Evolutionary conservation across 2,888 invertebrate genomes (phyloP).

Genomic region (Scotopteryx bipunctaria): DNA sequence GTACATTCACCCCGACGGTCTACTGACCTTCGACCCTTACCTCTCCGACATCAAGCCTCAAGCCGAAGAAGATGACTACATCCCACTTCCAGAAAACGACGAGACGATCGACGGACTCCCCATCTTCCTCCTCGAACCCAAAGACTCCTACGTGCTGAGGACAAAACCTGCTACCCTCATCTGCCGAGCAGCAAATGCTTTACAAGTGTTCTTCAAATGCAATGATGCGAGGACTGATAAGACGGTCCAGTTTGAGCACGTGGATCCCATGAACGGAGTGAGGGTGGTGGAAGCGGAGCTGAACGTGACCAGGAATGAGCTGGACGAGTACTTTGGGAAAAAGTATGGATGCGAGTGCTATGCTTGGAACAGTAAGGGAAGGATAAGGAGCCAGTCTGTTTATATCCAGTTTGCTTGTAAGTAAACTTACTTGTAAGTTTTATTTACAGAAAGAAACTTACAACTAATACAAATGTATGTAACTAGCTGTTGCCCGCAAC

Average conservation of each 20-base stretch:
- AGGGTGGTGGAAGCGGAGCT: slow-evolving; percentile 89
- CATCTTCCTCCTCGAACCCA: slow-evolving; percentile 93
- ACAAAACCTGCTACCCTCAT: slow-evolving; percentile 93
- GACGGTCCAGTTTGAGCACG: slow-evolving; percentile 87
- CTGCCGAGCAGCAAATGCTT: slow-evolving; percentile 95
- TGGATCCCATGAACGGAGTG: slow-evolving; percentile 91
- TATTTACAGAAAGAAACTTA: too few species aligned
- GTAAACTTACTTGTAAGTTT: slow-evolving; percentile 69
- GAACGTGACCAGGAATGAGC: slow-evolving; percentile 90
- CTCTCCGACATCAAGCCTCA: slow-evolving; percentile 72
- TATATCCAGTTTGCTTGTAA: slow-evolving; percentile 93
- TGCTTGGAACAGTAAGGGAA: slow-evolving; percentile 91
- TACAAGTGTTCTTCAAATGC: slow-evolving; percentile 92
- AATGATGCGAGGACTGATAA: slow-evolving; percentile 85
- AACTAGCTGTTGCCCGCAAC: too few species aligned
- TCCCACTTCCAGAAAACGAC: slow-evolving; percentile 80
- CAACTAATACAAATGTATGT: too few species aligned
- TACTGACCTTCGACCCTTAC: slow-evolving; percentile 73
- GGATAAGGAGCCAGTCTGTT: slow-evolving; percentile 90
- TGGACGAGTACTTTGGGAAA: slow-evolving; percentile 92
- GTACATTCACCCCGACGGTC: slow-evolving; percentile 74
- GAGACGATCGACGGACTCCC: slow-evolving; percentile 89
- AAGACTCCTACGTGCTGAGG: slow-evolving; percentile 93
- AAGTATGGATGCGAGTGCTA: slow-evolving; percentile 93
- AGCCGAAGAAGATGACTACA: slow-evolving; percentile 76